Conservation (phyloP, 2,113 vertebrate genomes). For the Sceloporus tristichus region DNA sequence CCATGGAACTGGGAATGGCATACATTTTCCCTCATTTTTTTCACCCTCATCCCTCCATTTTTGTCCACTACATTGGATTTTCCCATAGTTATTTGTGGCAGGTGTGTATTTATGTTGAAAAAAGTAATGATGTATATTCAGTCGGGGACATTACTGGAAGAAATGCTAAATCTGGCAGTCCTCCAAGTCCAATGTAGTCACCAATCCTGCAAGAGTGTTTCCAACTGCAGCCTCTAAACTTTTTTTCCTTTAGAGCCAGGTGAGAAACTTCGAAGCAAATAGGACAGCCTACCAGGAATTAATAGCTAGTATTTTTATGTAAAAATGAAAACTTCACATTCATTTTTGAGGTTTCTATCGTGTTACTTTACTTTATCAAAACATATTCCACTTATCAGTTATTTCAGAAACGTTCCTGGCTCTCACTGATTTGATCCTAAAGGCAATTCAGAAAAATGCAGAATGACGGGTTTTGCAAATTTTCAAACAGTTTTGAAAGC, state of each 20-base stretch:
- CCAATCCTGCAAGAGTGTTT: not conserved
- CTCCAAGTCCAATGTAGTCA: not conserved
- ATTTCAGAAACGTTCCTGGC: not conserved
- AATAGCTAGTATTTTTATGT: not conserved
- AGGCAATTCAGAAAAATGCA: not conserved
- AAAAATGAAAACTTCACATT: not conserved
- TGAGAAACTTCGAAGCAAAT: not conserved
- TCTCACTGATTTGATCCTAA: conserved; percentile 17
- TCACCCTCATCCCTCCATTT: too few species aligned
- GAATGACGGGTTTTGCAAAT: conserved; percentile 53
- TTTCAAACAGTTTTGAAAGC: conserved; percentile 33
- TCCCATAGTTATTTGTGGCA: not conserved
- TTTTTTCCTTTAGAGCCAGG: not conserved
- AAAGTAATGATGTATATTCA: not conserved
- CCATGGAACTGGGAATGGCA: too few species aligned
- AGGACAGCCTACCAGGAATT: not conserved
- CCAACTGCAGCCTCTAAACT: not conserved
- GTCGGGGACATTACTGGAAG: not conserved
- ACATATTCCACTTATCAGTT: not conserved
- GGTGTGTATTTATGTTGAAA: not conserved
- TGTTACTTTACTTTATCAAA: not conserved
- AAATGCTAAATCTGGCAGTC: not conserved
- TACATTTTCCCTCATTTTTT: not conserved
- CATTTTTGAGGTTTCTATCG: too few species aligned
- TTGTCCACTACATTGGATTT: not conserved